These are phyloP conservation scores for Hestina assimilis DNA, from an alignment of 1,140 invertebrate species.

Conservation along the genomic window DNA sequence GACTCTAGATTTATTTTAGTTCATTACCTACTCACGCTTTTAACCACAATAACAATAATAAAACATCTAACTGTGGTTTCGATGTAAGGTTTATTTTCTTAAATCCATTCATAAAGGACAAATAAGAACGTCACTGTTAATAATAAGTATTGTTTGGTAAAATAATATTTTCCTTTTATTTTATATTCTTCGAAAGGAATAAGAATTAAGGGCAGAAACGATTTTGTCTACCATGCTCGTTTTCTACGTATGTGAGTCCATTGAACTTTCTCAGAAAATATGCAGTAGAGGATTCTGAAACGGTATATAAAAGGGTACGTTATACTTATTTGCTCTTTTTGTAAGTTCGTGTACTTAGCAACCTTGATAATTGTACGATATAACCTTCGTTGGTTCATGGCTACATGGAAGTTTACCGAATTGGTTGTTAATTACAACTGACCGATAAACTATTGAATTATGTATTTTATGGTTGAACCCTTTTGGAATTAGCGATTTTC, in stretches of 20 bases:
- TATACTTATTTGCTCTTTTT: conserved; percentile 16
- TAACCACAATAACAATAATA: conserved; percentile 20
- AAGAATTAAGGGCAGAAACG: conserved; percentile 20
- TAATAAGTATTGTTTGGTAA: conserved; percentile 1
- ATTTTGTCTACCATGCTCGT: conserved; percentile 7
- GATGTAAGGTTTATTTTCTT: conserved; percentile 15
- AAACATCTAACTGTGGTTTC: conserved; percentile 17
- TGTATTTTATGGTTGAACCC: neutral
- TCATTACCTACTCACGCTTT: conserved; percentile 3
- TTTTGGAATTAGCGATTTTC: too few relatives aligned
- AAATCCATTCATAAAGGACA: conserved; percentile 19
- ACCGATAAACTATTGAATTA: neutral
- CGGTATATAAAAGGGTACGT: conserved; percentile 9
- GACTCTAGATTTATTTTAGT: conserved; percentile 22
- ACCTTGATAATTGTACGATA: conserved; percentile 1
- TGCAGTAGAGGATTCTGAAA: conserved; percentile 3
- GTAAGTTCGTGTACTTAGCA: neutral
- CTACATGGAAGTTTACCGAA: conserved; percentile 4
- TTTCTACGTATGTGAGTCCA: conserved; percentile 13
- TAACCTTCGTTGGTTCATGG: neutral
- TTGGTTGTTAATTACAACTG: neutral
- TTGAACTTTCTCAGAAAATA: conserved; percentile 28
- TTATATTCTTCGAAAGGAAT: conserved; percentile 16
- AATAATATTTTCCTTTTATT: conserved; percentile 16
- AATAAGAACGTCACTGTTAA: conserved; percentile 19